Conservation (phyloP, 2,113 vertebrate genomes). For the Phaethon lepturus region DNA sequence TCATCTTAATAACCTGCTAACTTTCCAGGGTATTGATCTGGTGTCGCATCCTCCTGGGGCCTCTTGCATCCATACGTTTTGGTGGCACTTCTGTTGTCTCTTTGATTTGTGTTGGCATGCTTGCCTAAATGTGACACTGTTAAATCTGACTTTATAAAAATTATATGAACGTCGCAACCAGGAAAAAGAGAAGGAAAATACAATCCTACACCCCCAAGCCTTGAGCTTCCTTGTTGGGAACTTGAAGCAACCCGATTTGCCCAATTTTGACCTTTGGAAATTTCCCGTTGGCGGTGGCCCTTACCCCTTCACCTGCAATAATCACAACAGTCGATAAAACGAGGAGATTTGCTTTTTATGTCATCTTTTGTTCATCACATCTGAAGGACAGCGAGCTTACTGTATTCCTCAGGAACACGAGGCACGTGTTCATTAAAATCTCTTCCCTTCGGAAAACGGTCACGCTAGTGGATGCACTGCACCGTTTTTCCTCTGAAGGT, state of each 20-base stretch:
- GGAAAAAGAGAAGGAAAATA: neutral
- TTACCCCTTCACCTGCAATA: neutral
- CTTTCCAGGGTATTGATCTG: neutral
- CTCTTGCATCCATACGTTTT: rapidly evolving
- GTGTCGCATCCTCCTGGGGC: rapidly evolving
- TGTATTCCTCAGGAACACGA: neutral
- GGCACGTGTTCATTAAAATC: neutral
- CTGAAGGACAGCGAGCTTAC: neutral
- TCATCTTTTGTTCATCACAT: neutral
- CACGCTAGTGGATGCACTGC: rapidly evolving
- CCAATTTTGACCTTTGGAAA: neutral
- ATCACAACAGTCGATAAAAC: neutral
- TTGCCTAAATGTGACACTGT: neutral
- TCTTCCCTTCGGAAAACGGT: neutral
- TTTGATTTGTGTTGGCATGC: neutral
- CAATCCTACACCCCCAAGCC: neutral
- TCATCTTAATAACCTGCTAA: conserved; percentile 17
- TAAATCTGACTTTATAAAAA: neutral
- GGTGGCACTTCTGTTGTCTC: neutral
- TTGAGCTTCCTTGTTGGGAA: neutral
- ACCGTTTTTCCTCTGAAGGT: neutral
- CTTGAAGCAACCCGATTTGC: neutral
- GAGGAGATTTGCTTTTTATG: neutral
- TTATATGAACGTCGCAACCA: neutral
- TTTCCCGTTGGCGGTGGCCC: neutral